phyloP scores from a whole-genome alignment of 2,888 invertebrate genomes.

The Lithosia quadra region DNA sequence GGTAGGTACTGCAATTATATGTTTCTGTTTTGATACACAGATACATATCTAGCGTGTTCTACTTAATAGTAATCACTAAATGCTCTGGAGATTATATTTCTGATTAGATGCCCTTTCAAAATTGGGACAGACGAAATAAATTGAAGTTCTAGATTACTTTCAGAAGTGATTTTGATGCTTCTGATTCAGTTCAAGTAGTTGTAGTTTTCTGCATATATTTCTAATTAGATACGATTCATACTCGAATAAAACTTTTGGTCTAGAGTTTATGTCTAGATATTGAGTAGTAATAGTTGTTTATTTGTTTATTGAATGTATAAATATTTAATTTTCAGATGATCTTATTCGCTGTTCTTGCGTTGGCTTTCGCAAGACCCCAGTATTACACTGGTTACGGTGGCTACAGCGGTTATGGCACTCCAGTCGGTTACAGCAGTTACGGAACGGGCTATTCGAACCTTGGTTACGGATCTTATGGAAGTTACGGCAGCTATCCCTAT shows the following conservation, averaged over 20 bases:
- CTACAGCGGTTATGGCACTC: conserved; percentile 60
- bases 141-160: background rate
- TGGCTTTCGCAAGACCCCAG: conserved; percentile 82
- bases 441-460: conserved; percentile 73
- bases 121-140: background rate
- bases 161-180: background rate
- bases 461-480: conserved; percentile 68
- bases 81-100: background rate
- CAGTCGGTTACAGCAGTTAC: conserved; percentile 74
- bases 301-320: background rate
- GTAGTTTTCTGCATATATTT: no score
- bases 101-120: no score
- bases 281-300: background rate
- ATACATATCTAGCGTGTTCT: background rate
- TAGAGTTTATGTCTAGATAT: background rate
- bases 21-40: background rate
- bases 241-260: background rate
- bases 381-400: conserved; percentile 70
- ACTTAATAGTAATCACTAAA: background rate
- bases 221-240: no score
- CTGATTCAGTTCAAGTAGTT: background rate
- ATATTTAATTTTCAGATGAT: conserved; percentile 71
- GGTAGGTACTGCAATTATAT: no score
- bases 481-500: conserved; percentile 71
- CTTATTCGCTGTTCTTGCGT: conserved; percentile 77